Evolutionary conservation across 2,888 invertebrate species (phyloP).

Genomic region (Euplagia quadripunctaria): DNA sequence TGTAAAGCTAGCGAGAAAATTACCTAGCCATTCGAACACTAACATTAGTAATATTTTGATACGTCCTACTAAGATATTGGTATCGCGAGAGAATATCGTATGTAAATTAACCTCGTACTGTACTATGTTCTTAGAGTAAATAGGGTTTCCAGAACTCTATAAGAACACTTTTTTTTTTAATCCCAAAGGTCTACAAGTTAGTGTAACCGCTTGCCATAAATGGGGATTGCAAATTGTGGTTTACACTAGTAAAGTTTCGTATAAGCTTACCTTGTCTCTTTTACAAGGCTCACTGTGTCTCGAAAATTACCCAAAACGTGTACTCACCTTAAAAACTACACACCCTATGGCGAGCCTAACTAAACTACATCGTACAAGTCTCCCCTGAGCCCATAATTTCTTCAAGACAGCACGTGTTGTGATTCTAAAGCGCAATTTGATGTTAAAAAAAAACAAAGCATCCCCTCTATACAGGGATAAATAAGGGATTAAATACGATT

Average conservation of each 20-base stretch:
- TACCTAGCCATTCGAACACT: background rate
- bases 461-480: conserved; percentile 45
- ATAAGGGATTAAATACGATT: conserved; percentile 52
- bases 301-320: conserved; percentile 19
- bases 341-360: conserved; percentile 68
- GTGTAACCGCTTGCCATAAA: background rate
- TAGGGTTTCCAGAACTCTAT: background rate
- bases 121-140: background rate
- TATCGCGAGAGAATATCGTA: background rate
- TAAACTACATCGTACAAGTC: conserved; percentile 66
- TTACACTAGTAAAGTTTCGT: background rate
- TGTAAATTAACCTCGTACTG: background rate
- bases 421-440: conserved; percentile 71
- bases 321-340: conserved; percentile 59
- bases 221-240: background rate
- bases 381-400: conserved; percentile 68
- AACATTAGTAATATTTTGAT: background rate
- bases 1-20: background rate
- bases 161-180: background rate
- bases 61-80: background rate
- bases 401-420: conserved; percentile 80
- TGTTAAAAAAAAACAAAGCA: conserved; percentile 68
- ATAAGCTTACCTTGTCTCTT: background rate
- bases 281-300: background rate
- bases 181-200: background rate